phyloP scores from a whole-genome alignment of 2,113 vertebrate genomes.

The Pterocles orientalis region DNA sequence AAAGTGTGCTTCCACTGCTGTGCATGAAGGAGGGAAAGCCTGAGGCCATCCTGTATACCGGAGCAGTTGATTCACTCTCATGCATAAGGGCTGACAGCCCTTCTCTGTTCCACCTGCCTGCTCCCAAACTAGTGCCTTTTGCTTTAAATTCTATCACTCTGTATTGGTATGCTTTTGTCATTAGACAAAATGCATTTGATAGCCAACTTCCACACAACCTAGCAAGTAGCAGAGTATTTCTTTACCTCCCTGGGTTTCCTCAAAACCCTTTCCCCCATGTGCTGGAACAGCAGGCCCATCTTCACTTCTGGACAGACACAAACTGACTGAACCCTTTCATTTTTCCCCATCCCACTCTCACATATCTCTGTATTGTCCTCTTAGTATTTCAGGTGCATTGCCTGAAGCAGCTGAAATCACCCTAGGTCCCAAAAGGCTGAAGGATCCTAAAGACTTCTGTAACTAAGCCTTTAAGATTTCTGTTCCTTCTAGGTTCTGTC shows the following conservation, averaged over 20 bases:
- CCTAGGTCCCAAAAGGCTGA: neutral
- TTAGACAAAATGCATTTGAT: neutral
- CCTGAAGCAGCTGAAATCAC: neutral
- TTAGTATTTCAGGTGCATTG: neutral
- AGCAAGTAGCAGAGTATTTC: neutral
- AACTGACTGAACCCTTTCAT: neutral
- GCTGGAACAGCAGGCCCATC: neutral
- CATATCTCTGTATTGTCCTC: neutral
- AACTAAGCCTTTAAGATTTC: neutral
- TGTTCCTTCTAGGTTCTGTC: neutral
- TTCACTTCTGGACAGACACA: neutral
- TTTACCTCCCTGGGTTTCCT: neutral
- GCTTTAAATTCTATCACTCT: neutral
- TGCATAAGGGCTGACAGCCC: neutral
- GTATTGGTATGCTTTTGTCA: neutral
- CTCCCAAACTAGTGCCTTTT: neutral
- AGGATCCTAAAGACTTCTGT: neutral
- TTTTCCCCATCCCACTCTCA: neutral
- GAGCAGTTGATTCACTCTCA: neutral
- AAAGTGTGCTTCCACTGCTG: neutral
- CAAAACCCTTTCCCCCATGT: neutral
- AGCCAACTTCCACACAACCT: neutral
- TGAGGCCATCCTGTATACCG: neutral
- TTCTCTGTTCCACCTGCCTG: neutral
- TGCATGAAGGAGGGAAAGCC: neutral